phyloP scores from a whole-genome alignment of 2,888 invertebrate genomes.

The Cephalotes varians region DNA sequence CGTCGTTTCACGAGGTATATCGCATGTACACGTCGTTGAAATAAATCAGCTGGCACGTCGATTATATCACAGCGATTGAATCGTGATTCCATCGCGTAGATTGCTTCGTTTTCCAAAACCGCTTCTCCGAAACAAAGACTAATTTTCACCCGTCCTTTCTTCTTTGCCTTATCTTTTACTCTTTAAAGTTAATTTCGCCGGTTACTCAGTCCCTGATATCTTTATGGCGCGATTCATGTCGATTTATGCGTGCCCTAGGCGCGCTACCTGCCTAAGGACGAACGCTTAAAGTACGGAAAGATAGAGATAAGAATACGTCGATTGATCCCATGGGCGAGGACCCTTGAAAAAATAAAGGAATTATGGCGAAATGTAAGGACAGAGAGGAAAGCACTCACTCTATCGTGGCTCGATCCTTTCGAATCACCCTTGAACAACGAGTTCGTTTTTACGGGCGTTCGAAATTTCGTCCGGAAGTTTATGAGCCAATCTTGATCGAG shows the following conservation, averaged over 20 bases:
- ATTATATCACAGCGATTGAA: slow-evolving; percentile 21
- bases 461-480: slow-evolving; percentile 26
- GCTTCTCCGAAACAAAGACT: background rate
- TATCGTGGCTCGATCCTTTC: slow-evolving; percentile 10
- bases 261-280: background rate
- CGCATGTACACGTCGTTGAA: background rate
- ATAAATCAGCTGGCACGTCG: slow-evolving; percentile 38
- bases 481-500: background rate
- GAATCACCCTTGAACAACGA: background rate
- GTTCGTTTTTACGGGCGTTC: background rate
- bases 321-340: slow-evolving; percentile 48
- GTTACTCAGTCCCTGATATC: slow-evolving; percentile 13
- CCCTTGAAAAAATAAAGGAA: background rate
- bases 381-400: background rate
- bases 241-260: slow-evolving; percentile 48
- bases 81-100: background rate
- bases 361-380: background rate
- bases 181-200: slow-evolving; percentile 42
- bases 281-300: slow-evolving; percentile 15
- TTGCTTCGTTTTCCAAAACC: slow-evolving; percentile 12
- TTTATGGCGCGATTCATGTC: slow-evolving; percentile 28
- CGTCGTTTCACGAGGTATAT: background rate
- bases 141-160: slow-evolving; percentile 4
- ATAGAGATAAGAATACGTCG: slow-evolving; percentile 31
- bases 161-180: slow-evolving; percentile 39